Evolutionary conservation across 2,113 vertebrate species (phyloP), one percentile per base, ranked within the genome.

Genomic region (Gobius niger): DNA sequence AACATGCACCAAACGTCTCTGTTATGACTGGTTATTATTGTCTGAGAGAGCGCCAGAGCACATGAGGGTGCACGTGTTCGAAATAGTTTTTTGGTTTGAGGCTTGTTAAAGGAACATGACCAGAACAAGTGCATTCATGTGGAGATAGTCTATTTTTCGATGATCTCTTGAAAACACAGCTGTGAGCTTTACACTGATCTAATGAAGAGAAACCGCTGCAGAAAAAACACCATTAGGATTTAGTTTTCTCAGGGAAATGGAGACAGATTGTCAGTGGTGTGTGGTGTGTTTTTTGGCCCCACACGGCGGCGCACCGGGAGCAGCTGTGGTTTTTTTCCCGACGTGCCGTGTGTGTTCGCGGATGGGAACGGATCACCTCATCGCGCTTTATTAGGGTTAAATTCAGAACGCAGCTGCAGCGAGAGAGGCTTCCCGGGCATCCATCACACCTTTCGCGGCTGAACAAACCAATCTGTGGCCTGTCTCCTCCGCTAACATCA

Each of bases 401-500:
- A 81, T 84, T 78, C 75, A 79, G 70, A 64, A 66, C 54, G 11
- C 1, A 61, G 53, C 63, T 63, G 74, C 62, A 51, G 69, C 66
- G 34, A 50, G 61, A 71, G n/a, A 67, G 67, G 51, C 73, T 70
- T 16, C 69, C 78, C 70, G 67, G 15, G 77, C 83, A 87, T 89
- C 83, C 85, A 89, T 89, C 85, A 89, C 76, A 3, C 44, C 80
- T 78, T 77, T 80, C 80, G 79, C 24, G 68, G 2, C 66, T 46
- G 53, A 82, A 82, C 85, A 82, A 87, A 79, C 80, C 83, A 89
- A 87, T 89, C 85, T 83, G 80, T 82, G 74, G 53, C 63, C 73
- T 80, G 87, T 85, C 87, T 85, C 76, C 47, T 82, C 82, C 75
- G 68, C 64, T 89, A 78, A 77, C 75, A 62, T 84, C 83, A 82